A percentile compares a stretch with the other conserved stretches of the same genome.
Evolutionary conservation across 2,113 vertebrate genomes (phyloP).

Genomic region (Spheniscus mendiculus): DNA sequence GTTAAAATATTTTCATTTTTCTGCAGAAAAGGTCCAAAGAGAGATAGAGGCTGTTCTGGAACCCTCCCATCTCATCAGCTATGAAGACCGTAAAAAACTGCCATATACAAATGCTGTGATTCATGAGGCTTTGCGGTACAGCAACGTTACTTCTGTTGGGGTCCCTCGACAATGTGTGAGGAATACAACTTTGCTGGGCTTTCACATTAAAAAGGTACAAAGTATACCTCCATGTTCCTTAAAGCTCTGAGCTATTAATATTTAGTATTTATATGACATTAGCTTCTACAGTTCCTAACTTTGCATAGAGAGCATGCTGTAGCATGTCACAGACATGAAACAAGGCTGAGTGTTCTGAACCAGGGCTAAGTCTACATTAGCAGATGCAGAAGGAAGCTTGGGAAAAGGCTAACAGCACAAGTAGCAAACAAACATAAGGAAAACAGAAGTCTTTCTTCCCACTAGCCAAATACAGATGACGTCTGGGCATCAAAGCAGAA

Average conservation of each 20-base stretch:
- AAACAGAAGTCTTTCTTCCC: not conserved
- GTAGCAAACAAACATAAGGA: not conserved
- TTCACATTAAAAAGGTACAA: conserved; percentile 60
- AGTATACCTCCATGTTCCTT: not conserved
- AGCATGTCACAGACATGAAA: not conserved
- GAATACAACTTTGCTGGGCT: conserved; percentile 6
- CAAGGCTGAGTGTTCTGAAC: not conserved
- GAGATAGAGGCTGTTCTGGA: conserved; percentile 58
- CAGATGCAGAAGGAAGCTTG: not conserved
- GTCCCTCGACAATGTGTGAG: conserved; percentile 39
- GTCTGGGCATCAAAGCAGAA: not conserved
- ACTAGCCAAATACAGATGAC: not conserved
- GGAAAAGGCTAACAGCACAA: not conserved
- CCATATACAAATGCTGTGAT: conserved; percentile 63
- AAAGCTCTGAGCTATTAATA: not conserved
- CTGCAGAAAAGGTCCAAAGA: conserved; percentile 57
- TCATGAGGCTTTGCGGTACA: conserved; percentile 52
- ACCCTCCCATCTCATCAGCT: conserved; percentile 1
- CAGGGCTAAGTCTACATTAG: not conserved
- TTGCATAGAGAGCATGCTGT: not conserved
- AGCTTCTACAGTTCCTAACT: not conserved
- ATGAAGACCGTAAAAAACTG: conserved; percentile 49
- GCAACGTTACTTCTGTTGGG: conserved; percentile 28
- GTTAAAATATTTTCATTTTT: not conserved
- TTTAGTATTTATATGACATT: not conserved